Base-by-base conservation (phyloP, 64 coral and sea anemone genomes). In the Platygyra sinensis region DNA sequence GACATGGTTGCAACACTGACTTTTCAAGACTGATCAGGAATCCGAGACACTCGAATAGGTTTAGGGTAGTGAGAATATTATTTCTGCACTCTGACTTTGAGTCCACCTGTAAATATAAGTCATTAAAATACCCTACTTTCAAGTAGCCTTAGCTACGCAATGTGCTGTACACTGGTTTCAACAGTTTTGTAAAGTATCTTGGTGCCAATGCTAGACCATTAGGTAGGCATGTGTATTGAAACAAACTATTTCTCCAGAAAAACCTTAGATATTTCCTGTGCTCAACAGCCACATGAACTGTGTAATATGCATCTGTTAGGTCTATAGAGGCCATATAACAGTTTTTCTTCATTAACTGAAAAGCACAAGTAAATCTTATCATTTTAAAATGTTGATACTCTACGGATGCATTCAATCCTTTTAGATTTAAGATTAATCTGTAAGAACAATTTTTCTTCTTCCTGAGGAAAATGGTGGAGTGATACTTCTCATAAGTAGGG, bases 351-450 rank as follows among this genome's bases (percentile, higher is more conserved):
- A 90, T 64, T 28, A 90, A 71, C 62, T 90, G 51, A 57, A 73
- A 5, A 71, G 77, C 77, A 74, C 22, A 80, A 31, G 51, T 82
- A 8, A 90, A 61, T 25, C 76, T 72, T 49, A 82, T 78, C 88
- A 90, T 82, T 71, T 82, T 90, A 55, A 90, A 89, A 49, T 89
- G 75, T 64, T 76, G 75, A 27, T 89, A 89, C 36, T 81, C 76
- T 30, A 90, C 52, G n/a, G 64, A 30, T 65, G 62, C 77, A 82
- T 90, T 90, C 76, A 90, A 63, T 90, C 61, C 46, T 80, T 60
- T 90, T 54, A 90, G 77, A 81, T 90, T 90, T 38, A 90, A 59
- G 79, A 90, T 90, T 28, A 73, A 57, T 71, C 76, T 50, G 52
- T 67, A 90, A 72, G 62, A 64, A 55, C 86, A 72, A 87, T 87